Evolutionary conservation across 1,140 invertebrate genomes (phyloP), one percentile per base, ranked within the genome.

Genomic region (Drosophila hydei): DNA sequence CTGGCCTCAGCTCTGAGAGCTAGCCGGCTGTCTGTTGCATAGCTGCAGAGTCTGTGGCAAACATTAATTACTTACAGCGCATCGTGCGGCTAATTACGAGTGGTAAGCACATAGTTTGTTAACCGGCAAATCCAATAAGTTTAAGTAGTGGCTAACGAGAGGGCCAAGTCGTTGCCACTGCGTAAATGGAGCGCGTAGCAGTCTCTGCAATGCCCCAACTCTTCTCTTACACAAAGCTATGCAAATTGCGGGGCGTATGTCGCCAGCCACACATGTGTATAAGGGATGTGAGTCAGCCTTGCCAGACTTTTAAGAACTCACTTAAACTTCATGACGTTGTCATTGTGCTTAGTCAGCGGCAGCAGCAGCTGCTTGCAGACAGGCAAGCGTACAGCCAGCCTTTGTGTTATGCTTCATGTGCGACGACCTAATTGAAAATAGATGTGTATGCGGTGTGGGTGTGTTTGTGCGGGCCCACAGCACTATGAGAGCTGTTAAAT

Each of bases 91-190:
- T 83, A 83, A 88, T 88, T 79, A 76, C 38, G 6, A 43, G 38
- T 27, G 54, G 65, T 62, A 76, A 88, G 68, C 80, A 65, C 69
- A 88, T 79, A 79, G 69, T 77, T 79, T 76, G 75, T 83, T 69
- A 79, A 76, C 84, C 84, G 59, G 75, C 61, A 83, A 87, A 87
- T 88, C 78, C 83, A 88, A 87, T 87, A 88, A 87, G 83, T 68
- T 67, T 25, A 58, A 65, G 36, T 40, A 47, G 30, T 7, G 16
- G 42, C 62, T 42, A 43, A 56, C 38, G 43, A 9, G 38, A 36
- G 38, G 36, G 50, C 36, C 14, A 67, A 65, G 54, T 58, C 52
- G 61, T 65, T 65, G 36, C 9, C 54, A 18, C 54, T 69, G 61
- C 68, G 54, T 50, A 60, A 72, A 52, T 72, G 38, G 54, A 65